Percentiles rank a stretch among this genome's conserved stretches.
Evolutionary conservation across 2,888 invertebrate species (phyloP).

Genomic region (Subacronicta megacephala): DNA sequence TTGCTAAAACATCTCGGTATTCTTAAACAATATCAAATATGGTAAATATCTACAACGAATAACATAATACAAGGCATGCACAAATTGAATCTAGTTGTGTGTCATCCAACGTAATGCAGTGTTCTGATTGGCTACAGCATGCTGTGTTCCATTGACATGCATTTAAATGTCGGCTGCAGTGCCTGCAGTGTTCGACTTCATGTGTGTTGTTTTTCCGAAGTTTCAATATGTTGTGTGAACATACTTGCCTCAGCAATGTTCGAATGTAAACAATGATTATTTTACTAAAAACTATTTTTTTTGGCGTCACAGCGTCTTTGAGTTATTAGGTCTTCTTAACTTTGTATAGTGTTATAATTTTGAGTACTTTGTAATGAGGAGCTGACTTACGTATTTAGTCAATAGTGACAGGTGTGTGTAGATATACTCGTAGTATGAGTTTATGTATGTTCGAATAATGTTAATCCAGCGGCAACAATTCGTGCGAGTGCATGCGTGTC

Average conservation of each 20-base stretch:
- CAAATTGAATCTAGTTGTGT: neutral
- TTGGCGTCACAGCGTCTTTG: too few species aligned
- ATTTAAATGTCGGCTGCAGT: neutral
- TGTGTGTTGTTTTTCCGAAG: too few species aligned
- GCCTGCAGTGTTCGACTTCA: constrained; percentile 1
- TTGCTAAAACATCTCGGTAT: neutral
- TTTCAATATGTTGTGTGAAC: too few species aligned
- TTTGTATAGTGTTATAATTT: too few species aligned
- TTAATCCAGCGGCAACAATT: neutral
- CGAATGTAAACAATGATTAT: too few species aligned
- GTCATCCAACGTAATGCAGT: constrained; percentile 13
- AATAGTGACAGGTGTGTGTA: neutral
- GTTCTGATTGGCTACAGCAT: constrained; percentile 31
- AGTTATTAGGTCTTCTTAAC: too few species aligned
- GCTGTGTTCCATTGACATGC: constrained; percentile 14
- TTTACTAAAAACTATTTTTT: too few species aligned
- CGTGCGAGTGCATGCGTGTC: constrained; percentile 10
- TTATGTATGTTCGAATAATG: neutral
- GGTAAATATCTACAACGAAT: neutral
- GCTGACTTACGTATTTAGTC: too few species aligned
- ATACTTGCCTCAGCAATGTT: too few species aligned
- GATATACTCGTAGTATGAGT: too few species aligned
- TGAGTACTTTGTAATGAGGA: too few species aligned
- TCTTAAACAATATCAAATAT: constrained; percentile 6
- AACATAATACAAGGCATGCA: constrained; percentile 14